Percentiles rank a stretch among this genome's conserved stretches.
These are phyloP conservation scores for Mormyrus proboscirostris DNA, from an alignment of 2,797 vertebrate species.

Conservation along the genomic window DNA sequence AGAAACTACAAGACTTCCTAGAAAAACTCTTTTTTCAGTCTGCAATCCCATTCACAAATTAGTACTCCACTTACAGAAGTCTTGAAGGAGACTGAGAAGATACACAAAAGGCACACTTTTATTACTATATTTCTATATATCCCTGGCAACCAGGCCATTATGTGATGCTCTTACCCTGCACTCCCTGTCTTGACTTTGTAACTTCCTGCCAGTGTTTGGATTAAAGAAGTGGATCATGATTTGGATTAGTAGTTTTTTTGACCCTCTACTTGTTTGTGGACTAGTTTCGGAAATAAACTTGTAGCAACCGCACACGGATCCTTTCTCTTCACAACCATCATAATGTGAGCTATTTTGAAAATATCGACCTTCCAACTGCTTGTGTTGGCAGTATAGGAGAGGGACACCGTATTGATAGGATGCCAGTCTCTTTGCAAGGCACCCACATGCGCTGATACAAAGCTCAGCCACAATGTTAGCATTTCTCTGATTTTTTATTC, in stretches of 20 bases:
- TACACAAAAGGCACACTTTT: neutral
- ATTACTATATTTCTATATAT: neutral
- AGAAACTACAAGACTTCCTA: neutral
- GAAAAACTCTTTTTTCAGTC: neutral
- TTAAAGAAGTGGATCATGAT: neutral
- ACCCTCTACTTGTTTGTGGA: neutral
- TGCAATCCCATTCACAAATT: neutral
- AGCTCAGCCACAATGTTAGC: neutral
- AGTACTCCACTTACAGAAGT: neutral
- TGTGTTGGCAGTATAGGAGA: neutral
- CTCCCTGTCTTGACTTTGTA: neutral
- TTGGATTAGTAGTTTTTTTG: neutral
- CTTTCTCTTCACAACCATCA: neutral
- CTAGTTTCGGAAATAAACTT: neutral
- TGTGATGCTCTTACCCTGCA: neutral
- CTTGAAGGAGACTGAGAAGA: neutral
- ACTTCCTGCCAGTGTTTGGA: neutral
- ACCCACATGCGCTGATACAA: neutral
- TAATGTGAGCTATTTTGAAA: neutral
- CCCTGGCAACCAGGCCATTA: neutral
- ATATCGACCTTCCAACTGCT: neutral
- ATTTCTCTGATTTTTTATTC: neutral
- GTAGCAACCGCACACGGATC: neutral
- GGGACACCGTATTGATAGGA: neutral
- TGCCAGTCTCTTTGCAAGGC: neutral